Evolutionary conservation across 2,888 invertebrate species (phyloP), one percentile per base, ranked within the genome.

Genomic region (Parnassius glacialis): DNA sequence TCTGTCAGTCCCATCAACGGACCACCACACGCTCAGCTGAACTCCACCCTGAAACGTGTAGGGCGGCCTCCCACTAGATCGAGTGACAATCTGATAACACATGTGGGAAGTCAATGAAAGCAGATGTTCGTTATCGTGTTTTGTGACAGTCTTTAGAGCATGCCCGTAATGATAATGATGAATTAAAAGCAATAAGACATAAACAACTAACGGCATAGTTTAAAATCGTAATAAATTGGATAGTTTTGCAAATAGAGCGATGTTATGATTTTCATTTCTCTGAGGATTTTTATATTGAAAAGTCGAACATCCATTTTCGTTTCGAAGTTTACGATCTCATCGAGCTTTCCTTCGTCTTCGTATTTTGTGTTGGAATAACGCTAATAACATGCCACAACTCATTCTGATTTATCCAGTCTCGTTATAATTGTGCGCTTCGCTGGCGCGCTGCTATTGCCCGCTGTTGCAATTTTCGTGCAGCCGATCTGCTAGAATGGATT

Each of bases 311-410:
- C 61, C 70, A 71, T 67, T 75, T 79, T 78, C 70, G 71, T 71
- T 68, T 64, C 68, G 66, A 69, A 77, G 79, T 79, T 83, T 80
- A 80, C 81, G 78, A 76, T 80, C 79, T 79, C 81, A 83, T 85
- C 83, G 81, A 77, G 82, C 78, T 74, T 76, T 76, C 74, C 76
- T 78, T 79, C 83, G 76, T 85, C 87, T 85, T 85, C 81, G 81
- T 83, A 83, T 85, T 86, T 84, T 78, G 81, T 83, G 77, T 79
- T 80, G 81, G 81, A 84, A 84, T 84, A 84, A 84, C 85, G 85
- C 87, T 92, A 91, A 90, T 90, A 92, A 87, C 87, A 85, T 83
- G 89, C 90, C 90, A 88, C 91, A 89, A 88, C 85, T 90, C 91
- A 90, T 88, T 85, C 87, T 91, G 92, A 92, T 92, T 92, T 90